phyloP scores from a whole-genome alignment of 2,888 invertebrate genomes.

The Xanthia togata region DNA sequence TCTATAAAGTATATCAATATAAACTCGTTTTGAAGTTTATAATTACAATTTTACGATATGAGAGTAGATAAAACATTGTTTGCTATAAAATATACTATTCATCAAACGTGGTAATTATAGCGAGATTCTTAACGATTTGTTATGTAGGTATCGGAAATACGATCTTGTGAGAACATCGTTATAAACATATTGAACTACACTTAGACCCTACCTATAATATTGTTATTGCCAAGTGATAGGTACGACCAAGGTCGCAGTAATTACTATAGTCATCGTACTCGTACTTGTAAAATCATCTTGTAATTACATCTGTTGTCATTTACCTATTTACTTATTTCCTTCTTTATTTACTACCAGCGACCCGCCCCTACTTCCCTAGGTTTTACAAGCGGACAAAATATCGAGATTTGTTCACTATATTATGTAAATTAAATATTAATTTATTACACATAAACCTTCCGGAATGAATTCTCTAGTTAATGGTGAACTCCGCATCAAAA shows the following conservation, averaged over 20 bases:
- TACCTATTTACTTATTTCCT: background rate
- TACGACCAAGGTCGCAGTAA: background rate
- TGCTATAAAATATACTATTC: background rate
- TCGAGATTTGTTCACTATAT: background rate
- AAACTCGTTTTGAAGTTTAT: too few relatives aligned
- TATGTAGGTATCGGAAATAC: background rate
- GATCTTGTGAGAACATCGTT: conserved; percentile 1
- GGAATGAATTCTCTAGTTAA: too few relatives aligned
- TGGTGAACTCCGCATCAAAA: background rate
- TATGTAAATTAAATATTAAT: background rate
- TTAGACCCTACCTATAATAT: background rate
- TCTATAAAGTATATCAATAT: too few relatives aligned
- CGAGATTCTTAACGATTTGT: background rate
- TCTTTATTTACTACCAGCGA: background rate
- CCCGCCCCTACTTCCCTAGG: background rate
- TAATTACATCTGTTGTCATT: background rate
- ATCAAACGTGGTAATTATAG: background rate
- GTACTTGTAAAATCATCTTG: background rate
- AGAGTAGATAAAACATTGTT: background rate
- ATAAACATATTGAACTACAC: background rate
- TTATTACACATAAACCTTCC: too few relatives aligned
- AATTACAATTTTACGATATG: too few relatives aligned
- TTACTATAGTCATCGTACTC: background rate
- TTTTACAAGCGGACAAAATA: too few relatives aligned
- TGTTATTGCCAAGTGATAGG: background rate